A percentile compares a stretch with the other conserved stretches of the same genome.
Evolutionary conservation across 2,113 vertebrate species (phyloP).

Genomic region (Oxyruncus cristatus): DNA sequence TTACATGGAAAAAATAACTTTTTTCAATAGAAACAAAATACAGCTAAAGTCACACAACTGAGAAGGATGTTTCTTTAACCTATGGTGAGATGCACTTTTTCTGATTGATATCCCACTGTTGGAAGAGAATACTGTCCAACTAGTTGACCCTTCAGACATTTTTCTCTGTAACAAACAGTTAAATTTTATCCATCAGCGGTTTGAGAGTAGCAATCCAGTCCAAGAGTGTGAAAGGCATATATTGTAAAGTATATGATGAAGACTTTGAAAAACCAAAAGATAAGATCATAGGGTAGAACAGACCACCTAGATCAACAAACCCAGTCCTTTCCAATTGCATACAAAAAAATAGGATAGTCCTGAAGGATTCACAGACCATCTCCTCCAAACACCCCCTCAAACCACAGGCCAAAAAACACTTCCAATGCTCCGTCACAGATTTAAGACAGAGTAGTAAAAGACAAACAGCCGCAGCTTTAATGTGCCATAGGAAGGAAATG

Average conservation of each 20-base stretch:
- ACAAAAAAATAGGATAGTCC: slow-evolving; percentile 1
- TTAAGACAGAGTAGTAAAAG: slow-evolving; percentile 5
- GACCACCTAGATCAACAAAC: slow-evolving; percentile 30
- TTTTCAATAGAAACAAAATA: slow-evolving; percentile 48
- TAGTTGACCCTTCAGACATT: slow-evolving; percentile 35
- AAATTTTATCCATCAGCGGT: slow-evolving; percentile 64
- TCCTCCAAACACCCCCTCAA: slow-evolving; percentile 50
- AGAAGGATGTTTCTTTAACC: slow-evolving; percentile 50
- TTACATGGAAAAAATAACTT: slow-evolving; percentile 25
- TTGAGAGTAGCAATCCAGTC: slow-evolving; percentile 34
- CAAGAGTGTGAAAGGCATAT: slow-evolving; percentile 24
- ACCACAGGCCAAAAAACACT: slow-evolving; percentile 24
- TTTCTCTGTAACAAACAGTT: slow-evolving; percentile 47
- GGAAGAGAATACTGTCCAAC: slow-evolving; percentile 39
- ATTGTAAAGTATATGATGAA: neutral
- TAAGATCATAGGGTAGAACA: neutral
- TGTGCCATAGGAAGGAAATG: slow-evolving; percentile 48
- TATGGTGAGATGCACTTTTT: slow-evolving; percentile 19
- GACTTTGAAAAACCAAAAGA: slow-evolving; percentile 35
- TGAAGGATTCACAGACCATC: slow-evolving; percentile 11
- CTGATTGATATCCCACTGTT: slow-evolving; percentile 41
- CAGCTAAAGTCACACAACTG: neutral
- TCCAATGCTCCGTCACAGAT: slow-evolving; percentile 12
- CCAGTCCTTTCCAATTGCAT: neutral
- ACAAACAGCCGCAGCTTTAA: neutral